These are phyloP conservation scores for Catostomus latipinnis DNA, from an alignment of 2,797 vertebrate genomes.

Conservation along the genomic window DNA sequence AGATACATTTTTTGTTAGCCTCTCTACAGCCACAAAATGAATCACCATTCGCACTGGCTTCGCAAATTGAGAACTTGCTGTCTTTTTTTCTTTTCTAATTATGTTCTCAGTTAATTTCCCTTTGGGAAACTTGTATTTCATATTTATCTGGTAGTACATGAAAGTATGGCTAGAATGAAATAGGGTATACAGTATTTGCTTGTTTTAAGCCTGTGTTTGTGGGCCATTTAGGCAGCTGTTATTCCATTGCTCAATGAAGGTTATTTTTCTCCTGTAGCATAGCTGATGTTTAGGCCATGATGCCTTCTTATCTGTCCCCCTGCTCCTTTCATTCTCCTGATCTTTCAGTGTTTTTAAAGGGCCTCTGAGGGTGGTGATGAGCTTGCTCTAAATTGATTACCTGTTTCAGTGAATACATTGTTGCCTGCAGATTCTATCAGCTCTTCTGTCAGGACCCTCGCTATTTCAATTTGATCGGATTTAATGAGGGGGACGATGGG, in stretches of 20 bases:
- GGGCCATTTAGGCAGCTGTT: constrained; percentile 24
- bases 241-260: constrained; percentile 71
- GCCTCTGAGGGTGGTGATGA: constrained; percentile 72
- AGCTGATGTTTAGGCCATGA: constrained; percentile 66
- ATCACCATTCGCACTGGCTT: no score
- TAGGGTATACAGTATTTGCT: neutral
- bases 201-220: constrained; percentile 13
- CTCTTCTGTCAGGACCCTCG: constrained; percentile 83
- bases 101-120: no score
- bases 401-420: constrained; percentile 77
- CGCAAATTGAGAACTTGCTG: no score
- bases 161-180: no score
- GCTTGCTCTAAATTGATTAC: constrained; percentile 90
- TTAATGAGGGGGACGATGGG: constrained; percentile 84
- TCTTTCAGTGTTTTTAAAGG: constrained; percentile 78
- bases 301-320: constrained; percentile 77
- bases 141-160: no score
- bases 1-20: no score
- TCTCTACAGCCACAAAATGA: no score
- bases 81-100: no score
- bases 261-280: constrained; percentile 72
- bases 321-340: constrained; percentile 83
- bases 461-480: constrained; percentile 93
- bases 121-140: no score
- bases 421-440: constrained; percentile 87